phyloP scores from a whole-genome alignment of 2,113 vertebrate genomes.

The Scartelaos histophorus region DNA sequence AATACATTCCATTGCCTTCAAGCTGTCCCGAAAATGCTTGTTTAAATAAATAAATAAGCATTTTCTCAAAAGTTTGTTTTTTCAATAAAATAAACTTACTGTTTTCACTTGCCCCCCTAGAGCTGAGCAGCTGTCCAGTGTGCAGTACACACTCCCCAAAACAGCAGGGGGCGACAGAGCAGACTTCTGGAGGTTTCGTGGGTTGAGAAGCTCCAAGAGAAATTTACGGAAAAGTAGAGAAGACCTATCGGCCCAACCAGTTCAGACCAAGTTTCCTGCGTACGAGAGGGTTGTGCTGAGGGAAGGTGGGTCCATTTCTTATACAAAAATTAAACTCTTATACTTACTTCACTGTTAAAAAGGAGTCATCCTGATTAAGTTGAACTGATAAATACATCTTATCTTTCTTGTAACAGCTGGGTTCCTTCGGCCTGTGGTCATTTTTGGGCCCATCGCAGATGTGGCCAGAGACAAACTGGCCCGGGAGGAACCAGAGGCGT shows the following conservation, averaged over 20 bases:
- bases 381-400: background rate
- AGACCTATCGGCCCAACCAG: constrained; percentile 94
- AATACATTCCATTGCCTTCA: no score
- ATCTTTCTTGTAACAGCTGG: constrained; percentile 79
- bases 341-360: background rate
- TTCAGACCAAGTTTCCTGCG: constrained; percentile 97
- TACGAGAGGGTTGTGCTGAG: constrained; percentile 97
- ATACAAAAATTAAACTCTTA: background rate
- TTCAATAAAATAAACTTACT: background rate
- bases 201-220: constrained; percentile 94
- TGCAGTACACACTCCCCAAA: constrained; percentile 98
- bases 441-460: constrained; percentile 97
- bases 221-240: constrained; percentile 97
- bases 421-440: constrained; percentile 95
- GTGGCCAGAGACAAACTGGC: constrained; percentile 92
- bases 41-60: no score
- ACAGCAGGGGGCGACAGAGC: constrained; percentile 94
- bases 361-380: background rate
- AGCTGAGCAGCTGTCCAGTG: constrained; percentile 96
- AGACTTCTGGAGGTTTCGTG: constrained; percentile 96
- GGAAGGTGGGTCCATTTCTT: constrained; percentile 81
- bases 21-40: no score
- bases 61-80: no score
- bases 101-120: constrained; percentile 62
- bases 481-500: constrained; percentile 91